Evolutionary conservation across 2,113 vertebrate species (phyloP).

Genomic region (Rhinichthys klamathensis): DNA sequence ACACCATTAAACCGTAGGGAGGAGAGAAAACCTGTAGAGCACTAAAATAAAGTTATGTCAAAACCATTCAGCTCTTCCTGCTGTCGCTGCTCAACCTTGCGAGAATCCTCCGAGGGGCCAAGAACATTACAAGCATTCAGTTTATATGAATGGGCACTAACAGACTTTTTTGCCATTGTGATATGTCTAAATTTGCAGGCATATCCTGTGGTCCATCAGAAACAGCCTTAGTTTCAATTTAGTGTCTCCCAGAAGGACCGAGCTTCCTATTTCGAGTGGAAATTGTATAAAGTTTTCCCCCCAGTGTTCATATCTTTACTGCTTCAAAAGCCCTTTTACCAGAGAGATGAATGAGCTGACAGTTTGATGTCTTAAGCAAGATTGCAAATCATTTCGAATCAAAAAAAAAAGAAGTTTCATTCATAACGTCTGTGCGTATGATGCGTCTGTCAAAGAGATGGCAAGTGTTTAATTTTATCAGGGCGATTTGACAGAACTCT

Average conservation of each 20-base stretch:
- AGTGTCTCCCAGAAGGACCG: constrained; percentile 88
- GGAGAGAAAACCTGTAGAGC: constrained; percentile 84
- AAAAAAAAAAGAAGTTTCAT: constrained; percentile 43
- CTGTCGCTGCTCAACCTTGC: constrained; percentile 84
- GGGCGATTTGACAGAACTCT: constrained; percentile 60
- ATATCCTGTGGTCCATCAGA: constrained; percentile 95
- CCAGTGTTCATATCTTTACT: constrained; percentile 64
- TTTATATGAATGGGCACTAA: constrained; percentile 97
- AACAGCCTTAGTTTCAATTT: constrained; percentile 99
- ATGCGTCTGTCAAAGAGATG: constrained; percentile 59
- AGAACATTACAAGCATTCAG: constrained; percentile 94
- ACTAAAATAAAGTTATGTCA: constrained; percentile 97
- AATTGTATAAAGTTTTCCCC: constrained; percentile 73
- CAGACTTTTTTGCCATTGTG: constrained; percentile 97
- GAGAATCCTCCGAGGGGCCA: constrained; percentile 84
- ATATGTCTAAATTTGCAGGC: constrained; percentile 95
- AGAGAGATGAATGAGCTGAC: constrained; percentile 81
- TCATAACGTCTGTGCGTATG: not conserved
- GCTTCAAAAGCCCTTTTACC: constrained; percentile 73
- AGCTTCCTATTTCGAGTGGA: constrained; percentile 89
- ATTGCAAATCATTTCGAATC: constrained; percentile 73
- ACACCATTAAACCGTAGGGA: constrained; percentile 92
- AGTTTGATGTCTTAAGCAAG: constrained; percentile 82
- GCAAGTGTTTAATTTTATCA: constrained; percentile 60
- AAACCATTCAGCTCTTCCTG: constrained; percentile 96